phyloP scores from a whole-genome alignment of 2,797 vertebrate genomes.

The Clangula hyemalis region DNA sequence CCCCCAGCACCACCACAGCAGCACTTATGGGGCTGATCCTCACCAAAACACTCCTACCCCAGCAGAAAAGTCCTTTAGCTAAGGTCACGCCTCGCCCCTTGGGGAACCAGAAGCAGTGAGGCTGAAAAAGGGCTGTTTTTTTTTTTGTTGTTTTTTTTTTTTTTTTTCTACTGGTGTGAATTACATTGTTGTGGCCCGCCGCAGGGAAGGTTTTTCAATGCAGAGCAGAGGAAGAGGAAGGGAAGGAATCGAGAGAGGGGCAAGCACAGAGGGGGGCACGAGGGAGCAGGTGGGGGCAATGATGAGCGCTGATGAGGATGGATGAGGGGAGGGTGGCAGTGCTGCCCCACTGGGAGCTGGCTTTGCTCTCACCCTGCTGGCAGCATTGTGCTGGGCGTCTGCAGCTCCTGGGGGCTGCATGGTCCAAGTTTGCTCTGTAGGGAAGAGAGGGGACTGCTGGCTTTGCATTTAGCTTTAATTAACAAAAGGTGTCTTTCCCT shows the following conservation, averaged over 20 bases:
- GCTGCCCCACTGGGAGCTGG: background rate
- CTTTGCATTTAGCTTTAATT: background rate
- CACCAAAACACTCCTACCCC: background rate
- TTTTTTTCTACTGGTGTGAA: no score
- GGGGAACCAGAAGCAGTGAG: background rate
- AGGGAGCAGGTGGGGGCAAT: background rate
- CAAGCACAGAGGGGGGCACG: rapidly evolving
- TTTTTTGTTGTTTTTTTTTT: background rate
- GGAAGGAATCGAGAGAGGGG: background rate
- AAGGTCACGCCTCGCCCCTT: rapidly evolving
- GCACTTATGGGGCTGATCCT: background rate
- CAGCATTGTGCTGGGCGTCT: rapidly evolving
- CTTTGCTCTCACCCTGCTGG: background rate
- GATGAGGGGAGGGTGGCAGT: background rate
- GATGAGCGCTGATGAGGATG: background rate
- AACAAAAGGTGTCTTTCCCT: background rate
- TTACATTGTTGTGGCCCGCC: rapidly evolving
- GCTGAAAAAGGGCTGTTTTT: rapidly evolving
- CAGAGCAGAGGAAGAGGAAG: background rate
- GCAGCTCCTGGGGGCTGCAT: background rate
- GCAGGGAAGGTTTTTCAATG: background rate
- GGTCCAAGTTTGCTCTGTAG: rapidly evolving
- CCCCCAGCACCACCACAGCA: rapidly evolving
- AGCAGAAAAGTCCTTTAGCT: background rate
- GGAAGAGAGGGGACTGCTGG: background rate